These are phyloP conservation scores for Odontamblyopus rebecca DNA, from an alignment of 2,797 vertebrate species.

Conservation along the genomic window DNA sequence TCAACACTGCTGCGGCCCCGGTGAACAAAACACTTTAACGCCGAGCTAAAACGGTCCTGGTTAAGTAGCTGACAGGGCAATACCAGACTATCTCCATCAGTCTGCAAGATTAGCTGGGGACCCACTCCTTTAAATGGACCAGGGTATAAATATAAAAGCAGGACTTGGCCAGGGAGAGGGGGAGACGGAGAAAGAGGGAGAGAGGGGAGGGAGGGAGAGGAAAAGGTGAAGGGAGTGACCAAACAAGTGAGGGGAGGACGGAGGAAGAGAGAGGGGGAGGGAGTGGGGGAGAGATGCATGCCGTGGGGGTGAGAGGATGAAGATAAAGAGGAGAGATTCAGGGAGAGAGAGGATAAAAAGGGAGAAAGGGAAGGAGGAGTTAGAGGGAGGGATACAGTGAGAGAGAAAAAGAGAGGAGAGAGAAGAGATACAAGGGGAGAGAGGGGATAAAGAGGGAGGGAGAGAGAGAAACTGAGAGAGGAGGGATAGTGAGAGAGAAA, in stretches of 20 bases:
- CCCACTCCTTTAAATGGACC: constrained; percentile 37
- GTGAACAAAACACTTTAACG: neutral
- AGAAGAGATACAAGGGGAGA: neutral
- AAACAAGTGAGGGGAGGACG: too few relatives aligned
- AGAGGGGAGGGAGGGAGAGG: too few relatives aligned
- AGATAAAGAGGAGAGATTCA: neutral
- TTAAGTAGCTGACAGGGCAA: constrained; percentile 47
- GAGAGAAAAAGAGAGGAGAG: too few relatives aligned
- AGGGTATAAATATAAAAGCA: constrained; percentile 36
- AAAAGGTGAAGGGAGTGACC: too few relatives aligned
- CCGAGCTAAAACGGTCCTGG: constrained; percentile 27
- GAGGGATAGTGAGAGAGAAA: too few relatives aligned
- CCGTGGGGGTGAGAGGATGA: neutral
- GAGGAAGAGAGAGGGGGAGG: neutral
- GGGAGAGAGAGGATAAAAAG: neutral
- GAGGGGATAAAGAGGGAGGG: too few relatives aligned
- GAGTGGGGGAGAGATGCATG: too few relatives aligned
- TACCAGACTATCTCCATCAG: constrained; percentile 40
- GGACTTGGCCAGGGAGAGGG: neutral
- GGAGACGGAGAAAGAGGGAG: neutral
- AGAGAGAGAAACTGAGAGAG: too few relatives aligned
- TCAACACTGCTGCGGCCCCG: constrained; percentile 18
- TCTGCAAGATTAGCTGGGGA: constrained; percentile 45
- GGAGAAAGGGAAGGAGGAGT: too few relatives aligned
- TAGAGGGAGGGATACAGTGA: too few relatives aligned